Percentiles rank a stretch among this genome's conserved stretches.
Conservation (phyloP, 2,113 vertebrate genomes). For the Catharus bicknelli region DNA sequence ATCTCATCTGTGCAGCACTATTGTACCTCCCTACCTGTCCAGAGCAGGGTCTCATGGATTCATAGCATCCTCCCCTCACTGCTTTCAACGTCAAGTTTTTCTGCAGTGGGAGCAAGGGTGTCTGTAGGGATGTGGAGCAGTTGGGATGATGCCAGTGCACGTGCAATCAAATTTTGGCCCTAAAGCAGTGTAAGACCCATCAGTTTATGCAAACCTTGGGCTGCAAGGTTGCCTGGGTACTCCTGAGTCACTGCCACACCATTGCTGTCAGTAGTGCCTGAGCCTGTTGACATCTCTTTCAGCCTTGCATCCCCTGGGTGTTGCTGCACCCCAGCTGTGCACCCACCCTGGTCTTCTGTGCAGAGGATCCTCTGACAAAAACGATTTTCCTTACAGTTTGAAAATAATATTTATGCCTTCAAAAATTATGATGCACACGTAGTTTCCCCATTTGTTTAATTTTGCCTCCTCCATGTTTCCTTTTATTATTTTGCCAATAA, state of each 20-base stretch:
- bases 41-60: background rate
- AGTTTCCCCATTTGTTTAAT: background rate
- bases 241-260: background rate
- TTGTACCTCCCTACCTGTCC: background rate
- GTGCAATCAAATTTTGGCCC: background rate
- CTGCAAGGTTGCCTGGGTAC: background rate
- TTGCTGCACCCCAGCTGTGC: background rate
- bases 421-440: background rate
- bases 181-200: background rate
- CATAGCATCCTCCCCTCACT: background rate
- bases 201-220: background rate
- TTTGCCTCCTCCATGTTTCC: background rate
- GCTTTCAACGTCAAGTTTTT: background rate
- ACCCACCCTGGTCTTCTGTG: background rate
- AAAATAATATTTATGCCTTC: background rate
- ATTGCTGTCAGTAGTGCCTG: background rate
- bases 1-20: background rate
- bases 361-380: background rate
- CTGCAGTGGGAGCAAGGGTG: background rate
- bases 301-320: background rate
- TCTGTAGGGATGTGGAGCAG: background rate
- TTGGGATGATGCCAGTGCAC: background rate
- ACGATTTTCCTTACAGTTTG: background rate
- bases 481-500: background rate
- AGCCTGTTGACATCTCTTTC: background rate